These are phyloP conservation scores for Lasioglossum malachurum DNA, from an alignment of 2,888 invertebrate genomes.

Conservation along the genomic window DNA sequence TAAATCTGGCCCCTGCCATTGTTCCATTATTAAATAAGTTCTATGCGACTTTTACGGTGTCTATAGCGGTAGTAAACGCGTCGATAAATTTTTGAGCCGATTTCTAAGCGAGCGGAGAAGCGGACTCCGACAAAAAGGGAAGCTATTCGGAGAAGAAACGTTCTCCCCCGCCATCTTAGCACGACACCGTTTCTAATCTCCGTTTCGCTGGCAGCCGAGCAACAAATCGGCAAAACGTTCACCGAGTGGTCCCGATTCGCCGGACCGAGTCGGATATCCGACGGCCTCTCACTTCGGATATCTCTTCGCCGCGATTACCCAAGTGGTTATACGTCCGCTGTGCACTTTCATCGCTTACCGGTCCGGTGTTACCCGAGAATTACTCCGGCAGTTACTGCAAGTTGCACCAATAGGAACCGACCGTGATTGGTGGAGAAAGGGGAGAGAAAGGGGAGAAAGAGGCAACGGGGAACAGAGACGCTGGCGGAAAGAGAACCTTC, in stretches of 20 bases:
- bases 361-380: constrained; percentile 62
- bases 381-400: constrained; percentile 57
- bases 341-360: constrained; percentile 74
- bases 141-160: not conserved
- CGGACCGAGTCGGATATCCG: constrained; percentile 39
- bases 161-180: not conserved
- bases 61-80: too few species aligned
- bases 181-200: constrained; percentile 40
- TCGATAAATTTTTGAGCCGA: too few species aligned
- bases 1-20: too few species aligned
- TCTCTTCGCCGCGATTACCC: constrained; percentile 78
- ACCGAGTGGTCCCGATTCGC: constrained; percentile 34
- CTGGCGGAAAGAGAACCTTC: not conserved
- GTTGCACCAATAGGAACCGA: not conserved
- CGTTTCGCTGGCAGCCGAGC: constrained; percentile 25
- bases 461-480: constrained; percentile 16
- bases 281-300: constrained; percentile 58
- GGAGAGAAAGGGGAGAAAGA: constrained; percentile 19
- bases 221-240: constrained; percentile 34
- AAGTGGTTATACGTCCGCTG: constrained; percentile 74
- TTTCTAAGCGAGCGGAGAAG: too few species aligned
- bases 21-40: too few species aligned
- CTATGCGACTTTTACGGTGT: too few species aligned
- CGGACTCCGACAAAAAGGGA: not conserved
- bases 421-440: not conserved